phyloP scores from a whole-genome alignment of 2,888 invertebrate species.

The Alloplasta piceator region DNA sequence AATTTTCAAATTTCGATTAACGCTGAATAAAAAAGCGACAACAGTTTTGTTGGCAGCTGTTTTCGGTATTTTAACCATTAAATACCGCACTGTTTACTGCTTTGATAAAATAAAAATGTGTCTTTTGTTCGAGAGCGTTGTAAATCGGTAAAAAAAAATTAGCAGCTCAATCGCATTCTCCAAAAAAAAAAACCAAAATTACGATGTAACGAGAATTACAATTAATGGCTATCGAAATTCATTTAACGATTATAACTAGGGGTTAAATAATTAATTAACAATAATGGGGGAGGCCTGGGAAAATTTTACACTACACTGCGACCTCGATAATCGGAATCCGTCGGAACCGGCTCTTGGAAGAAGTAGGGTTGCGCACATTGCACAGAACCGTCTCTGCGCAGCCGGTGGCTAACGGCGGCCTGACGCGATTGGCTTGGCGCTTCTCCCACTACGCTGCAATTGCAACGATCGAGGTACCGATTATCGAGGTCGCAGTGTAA shows the following conservation, averaged over 20 bases:
- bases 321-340: too few species aligned
- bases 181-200: constrained; percentile 27
- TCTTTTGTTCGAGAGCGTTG: constrained; percentile 38
- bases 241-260: constrained; percentile 1
- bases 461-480: too few species aligned
- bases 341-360: too few species aligned
- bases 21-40: not conserved
- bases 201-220: constrained; percentile 22
- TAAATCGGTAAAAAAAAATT: constrained; percentile 28
- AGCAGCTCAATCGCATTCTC: constrained; percentile 53
- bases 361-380: too few species aligned
- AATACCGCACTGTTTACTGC: constrained; percentile 56
- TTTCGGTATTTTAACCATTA: constrained; percentile 11
- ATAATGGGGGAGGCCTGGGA: not conserved
- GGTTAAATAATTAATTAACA: constrained; percentile 13
- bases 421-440: too few species aligned
- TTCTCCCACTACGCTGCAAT: too few species aligned
- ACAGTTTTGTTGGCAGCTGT: constrained; percentile 16
- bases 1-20: constrained; percentile 7
- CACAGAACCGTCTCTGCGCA: too few species aligned
- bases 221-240: constrained; percentile 17
- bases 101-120: constrained; percentile 28
- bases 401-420: too few species aligned
- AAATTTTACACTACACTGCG: constrained; percentile 31
- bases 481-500: too few species aligned